Evolutionary conservation across 2,113 vertebrate genomes (phyloP).

Genomic region (Pimephales promelas): DNA sequence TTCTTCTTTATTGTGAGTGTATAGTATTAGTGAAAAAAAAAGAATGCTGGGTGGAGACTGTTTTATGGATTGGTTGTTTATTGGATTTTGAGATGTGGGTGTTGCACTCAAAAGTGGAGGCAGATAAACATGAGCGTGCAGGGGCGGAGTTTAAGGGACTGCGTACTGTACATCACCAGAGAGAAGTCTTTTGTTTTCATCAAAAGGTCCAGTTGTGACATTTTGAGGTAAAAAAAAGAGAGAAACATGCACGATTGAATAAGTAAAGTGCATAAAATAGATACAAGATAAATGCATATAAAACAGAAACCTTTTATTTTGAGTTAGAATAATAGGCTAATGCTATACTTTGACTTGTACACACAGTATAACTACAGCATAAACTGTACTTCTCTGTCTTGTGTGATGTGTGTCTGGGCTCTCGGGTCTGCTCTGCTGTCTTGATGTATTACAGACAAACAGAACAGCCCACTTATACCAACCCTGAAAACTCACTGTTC

Average conservation of each 20-base stretch:
- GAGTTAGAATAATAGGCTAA: too few relatives aligned
- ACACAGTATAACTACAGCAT: neutral
- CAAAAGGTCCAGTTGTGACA: neutral
- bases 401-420: neutral
- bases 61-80: neutral
- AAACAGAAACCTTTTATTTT: too few relatives aligned
- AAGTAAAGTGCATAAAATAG: too few relatives aligned
- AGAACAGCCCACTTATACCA: neutral
- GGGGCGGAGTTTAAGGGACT: neutral
- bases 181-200: too few relatives aligned
- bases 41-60: neutral
- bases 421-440: neutral
- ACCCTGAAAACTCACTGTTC: neutral
- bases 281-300: too few relatives aligned
- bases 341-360: too few relatives aligned
- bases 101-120: neutral
- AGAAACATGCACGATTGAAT: too few relatives aligned
- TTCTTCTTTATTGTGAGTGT: neutral
- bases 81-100: neutral
- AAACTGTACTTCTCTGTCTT: neutral
- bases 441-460: slow-evolving; percentile 2
- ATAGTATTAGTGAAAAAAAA: neutral
- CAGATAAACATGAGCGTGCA: neutral
- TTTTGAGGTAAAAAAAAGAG: too few relatives aligned
- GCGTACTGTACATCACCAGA: too few relatives aligned